These are phyloP conservation scores for Trachelipus rathkii DNA, from an alignment of 1,140 invertebrate species.

Conservation along the genomic window DNA sequence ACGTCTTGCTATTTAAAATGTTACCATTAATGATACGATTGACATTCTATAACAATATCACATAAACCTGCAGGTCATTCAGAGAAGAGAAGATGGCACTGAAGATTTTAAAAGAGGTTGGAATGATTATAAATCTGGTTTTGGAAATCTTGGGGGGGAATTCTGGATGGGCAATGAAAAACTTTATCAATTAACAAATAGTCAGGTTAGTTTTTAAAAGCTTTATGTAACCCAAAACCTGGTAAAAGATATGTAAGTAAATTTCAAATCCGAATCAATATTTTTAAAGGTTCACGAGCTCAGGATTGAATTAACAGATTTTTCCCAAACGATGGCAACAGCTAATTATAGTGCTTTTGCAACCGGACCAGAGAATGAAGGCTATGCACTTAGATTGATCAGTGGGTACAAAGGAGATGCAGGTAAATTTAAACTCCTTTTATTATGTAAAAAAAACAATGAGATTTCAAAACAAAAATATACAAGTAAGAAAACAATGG, in stretches of 20 bases:
- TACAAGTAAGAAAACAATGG: too few relatives aligned
- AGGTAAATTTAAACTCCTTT: slow-evolving; percentile 46
- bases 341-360: slow-evolving; percentile 64
- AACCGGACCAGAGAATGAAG: slow-evolving; percentile 60
- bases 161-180: slow-evolving; percentile 64
- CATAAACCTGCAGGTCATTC: slow-evolving; percentile 51
- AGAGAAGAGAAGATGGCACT: slow-evolving; percentile 60
- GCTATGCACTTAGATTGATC: slow-evolving; percentile 61
- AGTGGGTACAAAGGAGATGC: slow-evolving; percentile 61
- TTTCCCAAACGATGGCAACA: slow-evolving; percentile 53
- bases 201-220: slow-evolving; percentile 48
- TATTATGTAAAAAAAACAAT: too few relatives aligned
- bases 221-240: neutral
- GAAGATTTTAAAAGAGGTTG: slow-evolving; percentile 62
- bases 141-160: slow-evolving; percentile 61
- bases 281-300: slow-evolving; percentile 56
- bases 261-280: neutral
- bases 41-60: neutral
- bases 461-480: too few relatives aligned
- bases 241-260: neutral
- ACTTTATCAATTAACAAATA: slow-evolving; percentile 57
- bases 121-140: slow-evolving; percentile 64
- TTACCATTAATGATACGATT: neutral
- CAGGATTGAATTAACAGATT: slow-evolving; percentile 62
- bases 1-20: slow-evolving; percentile 26